Base-by-base conservation (phyloP, 2,888 invertebrate genomes). In the Lepidochrysops patricia region DNA sequence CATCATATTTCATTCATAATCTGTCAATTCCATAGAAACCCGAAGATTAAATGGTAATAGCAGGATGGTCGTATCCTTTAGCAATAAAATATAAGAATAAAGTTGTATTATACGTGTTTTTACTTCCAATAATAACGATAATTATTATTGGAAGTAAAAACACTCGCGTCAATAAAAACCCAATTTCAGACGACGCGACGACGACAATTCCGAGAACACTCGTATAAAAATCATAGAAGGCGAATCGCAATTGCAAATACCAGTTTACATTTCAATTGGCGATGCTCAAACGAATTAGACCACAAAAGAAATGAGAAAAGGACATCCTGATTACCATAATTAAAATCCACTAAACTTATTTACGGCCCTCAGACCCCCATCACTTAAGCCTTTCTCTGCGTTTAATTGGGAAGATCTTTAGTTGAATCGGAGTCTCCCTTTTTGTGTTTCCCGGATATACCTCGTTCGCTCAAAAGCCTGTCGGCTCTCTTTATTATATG, bases 361-460 rank as follows among this genome's bases (percentile, higher is more conserved):
- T 74, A 74, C 71, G 72, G 70, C 72, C 67, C 81, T 80, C 66
- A 79, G 75, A 73, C 82, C 82, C 84, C 79, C 79, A 84, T 80
- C 81, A 77, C 80, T 79, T 76, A 75, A 79, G 68, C 74, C 79
- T 81, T 82, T 84, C 81, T 81, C 77, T 75, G 62, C 64, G 65
- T 72, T 72, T 82, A 84, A 84, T 84, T 84, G 82, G 81, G 71
- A 79, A 70, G 80, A 83, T 82, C 80, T 80, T 72, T 73, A 76
- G 74, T 74, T 68, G 70, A 74, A 78, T 79, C 76, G n/a, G n/a
- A 34, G 43, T 78, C 76, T 75, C 75, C 75, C 73, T 76, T 79
- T 80, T 82, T 82, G 77, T 80, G 65, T 69, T 68, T 65, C 72
- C 82, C 82, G 88, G 86, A 88, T 79, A 84, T 80, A 82, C 75